Conservation (phyloP, 2,797 vertebrate species). For the Sparus aurata region DNA sequence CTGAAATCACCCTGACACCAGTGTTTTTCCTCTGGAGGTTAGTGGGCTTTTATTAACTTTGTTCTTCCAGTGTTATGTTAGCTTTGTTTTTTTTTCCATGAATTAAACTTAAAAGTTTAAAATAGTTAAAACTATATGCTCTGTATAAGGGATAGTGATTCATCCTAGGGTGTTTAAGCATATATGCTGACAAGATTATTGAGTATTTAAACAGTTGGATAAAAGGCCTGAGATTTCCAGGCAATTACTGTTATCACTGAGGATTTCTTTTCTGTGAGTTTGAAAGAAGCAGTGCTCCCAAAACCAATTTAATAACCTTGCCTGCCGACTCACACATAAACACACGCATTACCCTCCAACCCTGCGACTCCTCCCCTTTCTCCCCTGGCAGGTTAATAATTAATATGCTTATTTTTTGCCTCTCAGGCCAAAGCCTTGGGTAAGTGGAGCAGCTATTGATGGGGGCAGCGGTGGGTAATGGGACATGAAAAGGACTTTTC, state of each 20-base stretch:
- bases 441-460: constrained; percentile 74
- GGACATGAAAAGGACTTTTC: constrained; percentile 74
- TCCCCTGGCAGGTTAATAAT: constrained; percentile 79
- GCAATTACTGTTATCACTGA: constrained; percentile 10
- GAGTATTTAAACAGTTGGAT: constrained; percentile 14
- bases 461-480: constrained; percentile 76
- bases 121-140: background rate
- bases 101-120: too few species aligned
- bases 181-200: background rate
- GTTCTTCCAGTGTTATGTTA: background rate
- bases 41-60: background rate
- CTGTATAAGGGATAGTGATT: background rate
- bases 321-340: constrained; percentile 46
- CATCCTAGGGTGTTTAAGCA: background rate
- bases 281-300: constrained; percentile 40
- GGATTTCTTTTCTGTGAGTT: constrained; percentile 29
- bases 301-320: constrained; percentile 61
- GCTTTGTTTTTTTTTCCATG: background rate
- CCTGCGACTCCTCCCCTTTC: constrained; percentile 54
- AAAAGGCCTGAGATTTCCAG: constrained; percentile 10
- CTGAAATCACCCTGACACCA: background rate
- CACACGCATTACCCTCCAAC: constrained; percentile 60
- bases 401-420: constrained; percentile 81
- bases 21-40: background rate
- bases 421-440: constrained; percentile 62